Evolutionary conservation across 2,888 invertebrate genomes (phyloP), one percentile per base, ranked within the genome.

Genomic region (Prosopocoilus inquinatus): DNA sequence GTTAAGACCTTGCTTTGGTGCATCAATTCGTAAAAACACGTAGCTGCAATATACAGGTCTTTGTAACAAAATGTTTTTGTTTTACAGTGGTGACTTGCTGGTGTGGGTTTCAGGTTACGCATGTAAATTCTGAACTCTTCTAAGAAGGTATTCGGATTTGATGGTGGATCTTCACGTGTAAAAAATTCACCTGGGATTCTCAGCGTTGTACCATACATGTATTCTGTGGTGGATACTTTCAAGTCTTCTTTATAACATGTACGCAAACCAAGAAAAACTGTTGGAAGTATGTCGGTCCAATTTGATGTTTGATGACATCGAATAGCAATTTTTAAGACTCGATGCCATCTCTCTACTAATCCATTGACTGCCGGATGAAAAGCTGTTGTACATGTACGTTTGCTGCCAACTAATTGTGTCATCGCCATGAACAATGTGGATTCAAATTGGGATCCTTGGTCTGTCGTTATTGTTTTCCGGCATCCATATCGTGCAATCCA

Each of bases 301-400:
- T 61, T 33, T 3, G 56, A 53, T 1, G 47, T 52, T 2, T 49
- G 16, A 32, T 70, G 63, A 47, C 67, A 66, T 50, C 52, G 68
- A 13, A 75, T 57, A 0, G 78, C 71, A 1, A 74, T 65, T 64
- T 76, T 78, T 47, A 78, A 58, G 4, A 68, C 66, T 1, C 77
- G 62, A 58, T 79, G 78, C 52, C 72, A 70, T 5, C 75, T 60
- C 57, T 78, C 75, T 3, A 78, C 66, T 51, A 75, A 63, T 1
- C 75, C 76, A 51, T 78, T 77, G 1, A 71, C 60, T 39, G 68
- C 64, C 15, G 76, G 70, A 50, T 76, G 71, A 50, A 73, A 73
- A 1, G 72, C 58, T 0, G 72, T 70, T 3, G 68, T 72, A 28
- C 64, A 50, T 0, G 59, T 46, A 9, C 57, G 60, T 12, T 64